Conservation (phyloP, 2,113 vertebrate genomes). For the Tragelaphus imberbis region DNA sequence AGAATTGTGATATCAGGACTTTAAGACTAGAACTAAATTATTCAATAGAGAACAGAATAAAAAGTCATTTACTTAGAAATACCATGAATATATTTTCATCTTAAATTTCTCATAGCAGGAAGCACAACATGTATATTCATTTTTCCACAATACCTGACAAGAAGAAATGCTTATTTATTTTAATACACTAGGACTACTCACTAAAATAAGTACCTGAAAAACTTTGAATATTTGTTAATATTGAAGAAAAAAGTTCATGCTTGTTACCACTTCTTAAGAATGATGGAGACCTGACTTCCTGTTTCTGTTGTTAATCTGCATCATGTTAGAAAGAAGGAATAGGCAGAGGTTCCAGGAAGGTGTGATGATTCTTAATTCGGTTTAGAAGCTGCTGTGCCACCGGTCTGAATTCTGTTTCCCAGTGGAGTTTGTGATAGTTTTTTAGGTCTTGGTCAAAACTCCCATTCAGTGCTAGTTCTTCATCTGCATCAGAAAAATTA, state of each 20-base stretch:
- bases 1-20: not conserved
- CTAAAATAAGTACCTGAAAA: slow-evolving; percentile 46
- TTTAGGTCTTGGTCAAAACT: slow-evolving; percentile 76
- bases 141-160: slow-evolving; percentile 36
- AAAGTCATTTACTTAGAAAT: slow-evolving; percentile 45
- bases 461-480: slow-evolving; percentile 81
- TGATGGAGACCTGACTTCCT: not conserved
- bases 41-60: not conserved
- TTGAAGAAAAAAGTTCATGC: not conserved
- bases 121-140: slow-evolving; percentile 22
- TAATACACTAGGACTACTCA: slow-evolving; percentile 29
- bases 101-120: slow-evolving; percentile 42
- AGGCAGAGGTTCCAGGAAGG: slow-evolving; percentile 59
- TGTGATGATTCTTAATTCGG: slow-evolving; percentile 76
- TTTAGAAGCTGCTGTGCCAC: slow-evolving; percentile 87
- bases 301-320: not conserved
- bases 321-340: slow-evolving; percentile 44
- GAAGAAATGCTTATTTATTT: slow-evolving; percentile 24
- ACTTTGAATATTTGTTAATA: not conserved
- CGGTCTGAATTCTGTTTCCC: slow-evolving; percentile 93
- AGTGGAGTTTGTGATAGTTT: slow-evolving; percentile 84
- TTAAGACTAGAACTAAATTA: slow-evolving; percentile 28
- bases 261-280: slow-evolving; percentile 26
- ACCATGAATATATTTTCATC: slow-evolving; percentile 39
- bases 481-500: slow-evolving; percentile 81